Base-by-base conservation (phyloP, 2,113 vertebrate species). In the Cyprinus carpio region DNA sequence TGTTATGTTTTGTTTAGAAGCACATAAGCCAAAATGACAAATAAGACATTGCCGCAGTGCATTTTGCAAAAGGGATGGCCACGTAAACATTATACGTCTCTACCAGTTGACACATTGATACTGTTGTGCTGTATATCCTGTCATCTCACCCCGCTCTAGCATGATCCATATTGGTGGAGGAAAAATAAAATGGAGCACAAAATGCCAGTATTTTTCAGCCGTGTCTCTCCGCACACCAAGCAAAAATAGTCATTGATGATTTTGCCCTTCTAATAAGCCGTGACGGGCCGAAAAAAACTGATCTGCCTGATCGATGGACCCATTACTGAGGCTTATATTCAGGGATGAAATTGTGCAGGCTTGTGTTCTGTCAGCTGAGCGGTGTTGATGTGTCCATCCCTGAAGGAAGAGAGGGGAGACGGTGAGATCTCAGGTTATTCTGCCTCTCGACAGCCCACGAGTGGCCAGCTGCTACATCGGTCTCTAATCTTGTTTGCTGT, bases 401-500 rank as follows among this genome's bases (percentile, higher is more conserved):
- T 62, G 34, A 40, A 81, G 78, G n/a, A 58, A 9, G 18, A 60
- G 56, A 76, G 75, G 43, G 51, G 72, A 49, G 43, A 75, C 1
- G 12, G 18, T 15, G 23, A 65, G 81, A 75, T 71, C 80, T 75
- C 56, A 27, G 69, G 34, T 82, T 75, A 51, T 78, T 84, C 71
- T 83, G 34, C 67, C 43, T 84, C 71, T 71, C 64, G 74, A 85
- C 87, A 80, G 81, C 67, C 49, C 75, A 11, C 10, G 46, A 65
- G 13, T 51, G 43, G 43, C 29, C 29, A 65, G 58, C 81, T 69
- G 83, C 60, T 49, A 16, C 86, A 46, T 75, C 51, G 46, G 34
- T 10, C 29, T 81, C 49, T 88, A 86, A 88, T 88, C 81, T 83
- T 18, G 62, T 88, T 85, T 85, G 84, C 80, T 69, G 78, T 88